Base-by-base conservation (phyloP, 2,888 invertebrate genomes). In the Muscina levida region DNA sequence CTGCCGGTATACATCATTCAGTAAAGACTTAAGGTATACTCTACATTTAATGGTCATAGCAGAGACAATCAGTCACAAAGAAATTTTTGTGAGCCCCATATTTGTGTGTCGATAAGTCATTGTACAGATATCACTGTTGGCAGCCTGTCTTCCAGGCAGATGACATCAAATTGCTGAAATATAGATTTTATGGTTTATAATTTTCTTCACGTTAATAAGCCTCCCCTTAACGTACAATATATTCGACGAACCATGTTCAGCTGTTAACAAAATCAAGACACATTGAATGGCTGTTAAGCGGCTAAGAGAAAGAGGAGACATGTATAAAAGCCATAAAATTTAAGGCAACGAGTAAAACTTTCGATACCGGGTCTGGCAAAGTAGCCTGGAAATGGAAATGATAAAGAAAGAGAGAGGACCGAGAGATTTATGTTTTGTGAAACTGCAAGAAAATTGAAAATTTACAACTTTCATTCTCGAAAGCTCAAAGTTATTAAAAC, bases 361-460 rank as follows among this genome's bases (percentile, higher is more conserved):
- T 8, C 15, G 51, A 19, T 31, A 31, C 31, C 3, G 31, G 8
- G 31, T 5, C 31, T 8, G 31, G 31, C 31, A 31, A 31, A 31
- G 8, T 8, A n/a, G n/a, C n/a, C n/a, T n/a, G n/a, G n/a, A n/a
- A n/a, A n/a, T n/a, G n/a, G n/a, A n/a, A n/a, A n/a, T n/a, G n/a
- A n/a, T 31, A 5, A 31, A 31, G 31, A 31, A 31, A 5, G 11
- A 53, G 24, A 53, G 22, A 24, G 24, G 17, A 11, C 44, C 17
- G 13, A 2, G 10, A 53, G 53, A 53, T 53, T 53, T 53, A 53
- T 53, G 53, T 53, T 53, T 22, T n/a, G 0, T 13, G 24, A 24
- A 53, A 53, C 24, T 53, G 53, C 53, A 53, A 53, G 53, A 53
- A 53, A 53, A 53, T 53, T 53, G 53, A 53, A 53, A 53, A 53